Base-by-base conservation (phyloP, 2,888 invertebrate species). In the Hipparchia sbordonii region DNA sequence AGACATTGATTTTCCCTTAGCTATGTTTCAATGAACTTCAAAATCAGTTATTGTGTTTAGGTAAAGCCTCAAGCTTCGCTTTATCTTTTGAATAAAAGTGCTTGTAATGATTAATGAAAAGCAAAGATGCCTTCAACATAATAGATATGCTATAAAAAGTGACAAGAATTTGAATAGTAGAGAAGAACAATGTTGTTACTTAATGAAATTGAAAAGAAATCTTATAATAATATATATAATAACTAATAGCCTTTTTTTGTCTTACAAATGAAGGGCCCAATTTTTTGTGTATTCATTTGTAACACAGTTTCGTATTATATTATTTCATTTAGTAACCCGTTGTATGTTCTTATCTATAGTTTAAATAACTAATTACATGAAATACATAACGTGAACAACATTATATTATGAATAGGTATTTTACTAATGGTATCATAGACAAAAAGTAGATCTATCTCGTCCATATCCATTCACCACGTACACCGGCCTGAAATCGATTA, bases 11-110 rank as follows among this genome's bases (percentile, higher is more conserved):
- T 48, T 48, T 6, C 12, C 6, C 46, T 63, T 62, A 8, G 33
- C 61, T 46, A 13, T 72, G 52, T 72, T 73, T 67, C 52, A 75
- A 59, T 75, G 73, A 72, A 72, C 67, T 61, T 70, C 54, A 62
- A 69, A 56, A 72, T 23, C 73, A 70, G 61, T 70, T 67, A 67
- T 67, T 67, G 67, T 67, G 56, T 67, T 66, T 57, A 57, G 57
- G 23, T 66, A 45, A 45, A 63, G 6, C 39, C 33, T 10, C 10
- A n/a, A 67, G 56, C 54, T 67, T 56, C 45, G 56, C 12, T 56
- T n/a, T 67, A 56, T 67, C 67, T 13, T 54, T 56, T 67, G 67
- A 67, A 56, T 65, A 65, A 51, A 65, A 65, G 33, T 52, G 51
- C 52, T 65, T 51, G 51, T 23, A 67, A 67, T 67, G 67, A 67